A percentile compares a stretch with the other conserved stretches of the same genome.
These are phyloP conservation scores for Sebastes diaconus DNA, from an alignment of 2,797 vertebrate species.

Conservation along the genomic window DNA sequence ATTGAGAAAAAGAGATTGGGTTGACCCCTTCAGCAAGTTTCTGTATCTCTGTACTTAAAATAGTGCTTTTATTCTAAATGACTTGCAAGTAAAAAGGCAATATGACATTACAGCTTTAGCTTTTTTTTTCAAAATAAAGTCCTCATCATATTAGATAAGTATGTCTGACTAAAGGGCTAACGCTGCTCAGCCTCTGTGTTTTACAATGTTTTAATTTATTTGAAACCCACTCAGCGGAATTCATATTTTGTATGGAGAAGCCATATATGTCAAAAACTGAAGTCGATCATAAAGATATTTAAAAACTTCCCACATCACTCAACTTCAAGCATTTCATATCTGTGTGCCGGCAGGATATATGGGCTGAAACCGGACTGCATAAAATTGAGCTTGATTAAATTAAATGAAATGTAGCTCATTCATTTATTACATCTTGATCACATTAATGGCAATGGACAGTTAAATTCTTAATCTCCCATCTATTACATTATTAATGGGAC, in stretches of 20 bases:
- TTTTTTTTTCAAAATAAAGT: slow-evolving; percentile 7
- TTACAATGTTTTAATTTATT: slow-evolving; percentile 25
- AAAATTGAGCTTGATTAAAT: slow-evolving; percentile 81
- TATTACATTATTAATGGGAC: slow-evolving; percentile 78
- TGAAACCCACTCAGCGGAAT: slow-evolving; percentile 50
- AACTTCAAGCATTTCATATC: slow-evolving; percentile 48
- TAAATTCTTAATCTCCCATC: slow-evolving; percentile 81
- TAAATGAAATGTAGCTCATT: slow-evolving; percentile 79
- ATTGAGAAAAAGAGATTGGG: background rate
- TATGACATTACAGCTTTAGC: background rate
- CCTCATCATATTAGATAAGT: background rate
- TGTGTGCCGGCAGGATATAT: slow-evolving; percentile 43
- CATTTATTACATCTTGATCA: slow-evolving; percentile 80
- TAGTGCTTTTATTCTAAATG: slow-evolving; percentile 14
- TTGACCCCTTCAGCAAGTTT: slow-evolving; percentile 26
- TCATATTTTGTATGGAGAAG: slow-evolving; percentile 30
- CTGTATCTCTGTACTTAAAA: slow-evolving; percentile 16
- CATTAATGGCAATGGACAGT: slow-evolving; percentile 80
- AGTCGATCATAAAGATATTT: slow-evolving; percentile 52
- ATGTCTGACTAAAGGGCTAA: background rate
- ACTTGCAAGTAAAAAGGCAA: slow-evolving; percentile 37
- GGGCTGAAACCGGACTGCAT: slow-evolving; percentile 68
- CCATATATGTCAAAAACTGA: background rate
- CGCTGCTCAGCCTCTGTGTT: slow-evolving; percentile 18
- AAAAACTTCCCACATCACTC: slow-evolving; percentile 62